phyloP scores from a whole-genome alignment of 2,113 vertebrate species.

The Colius striatus region DNA sequence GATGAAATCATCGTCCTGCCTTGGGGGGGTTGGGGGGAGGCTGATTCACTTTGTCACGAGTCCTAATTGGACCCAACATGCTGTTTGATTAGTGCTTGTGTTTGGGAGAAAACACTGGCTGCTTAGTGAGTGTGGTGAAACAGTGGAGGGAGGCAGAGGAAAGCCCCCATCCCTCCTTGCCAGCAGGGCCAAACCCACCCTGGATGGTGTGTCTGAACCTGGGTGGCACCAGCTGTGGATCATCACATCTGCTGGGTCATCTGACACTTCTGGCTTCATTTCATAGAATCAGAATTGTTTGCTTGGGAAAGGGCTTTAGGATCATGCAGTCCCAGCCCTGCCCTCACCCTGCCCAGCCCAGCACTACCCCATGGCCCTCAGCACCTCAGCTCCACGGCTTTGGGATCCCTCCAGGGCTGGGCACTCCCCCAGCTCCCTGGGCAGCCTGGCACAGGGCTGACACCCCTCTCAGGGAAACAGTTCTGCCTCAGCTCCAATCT shows the following conservation, averaged over 20 bases:
- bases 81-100: neutral
- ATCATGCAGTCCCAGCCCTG: no score
- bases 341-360: no score
- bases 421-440: no score
- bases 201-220: fast-evolving
- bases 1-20: neutral
- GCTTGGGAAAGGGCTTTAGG: no score
- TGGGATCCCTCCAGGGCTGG: no score
- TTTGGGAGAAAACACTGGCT: neutral
- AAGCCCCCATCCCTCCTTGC: neutral
- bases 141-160: neutral
- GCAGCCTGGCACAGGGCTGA: no score
- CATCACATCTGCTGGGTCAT: neutral
- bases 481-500: no score
- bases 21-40: neutral
- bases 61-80: neutral
- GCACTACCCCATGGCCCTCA: no score
- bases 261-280: neutral
- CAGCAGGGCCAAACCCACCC: neutral
- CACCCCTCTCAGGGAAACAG: no score
- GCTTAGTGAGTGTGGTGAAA: neutral
- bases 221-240: neutral
- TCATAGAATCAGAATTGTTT: neutral
- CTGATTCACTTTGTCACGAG: neutral
- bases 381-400: no score